Base-by-base conservation (phyloP, 2,113 vertebrate genomes). In the Pungitius pungitius region DNA sequence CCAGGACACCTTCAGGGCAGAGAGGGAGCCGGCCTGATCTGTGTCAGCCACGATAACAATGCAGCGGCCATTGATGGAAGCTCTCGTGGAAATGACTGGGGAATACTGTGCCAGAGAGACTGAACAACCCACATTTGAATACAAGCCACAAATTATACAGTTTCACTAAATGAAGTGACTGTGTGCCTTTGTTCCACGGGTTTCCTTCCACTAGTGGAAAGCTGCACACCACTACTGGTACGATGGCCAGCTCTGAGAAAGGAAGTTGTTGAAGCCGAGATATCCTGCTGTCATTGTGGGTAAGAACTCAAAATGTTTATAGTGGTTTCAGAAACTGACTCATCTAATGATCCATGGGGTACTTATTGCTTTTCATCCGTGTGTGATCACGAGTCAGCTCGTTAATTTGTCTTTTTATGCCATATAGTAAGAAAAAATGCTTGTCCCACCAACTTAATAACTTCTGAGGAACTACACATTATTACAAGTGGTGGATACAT, bases 271-370 rank as follows among this genome's bases (percentile, higher is more conserved):
- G 94, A 95, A 96, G 94, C 94, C 88, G 95, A 95, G 96, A 96
- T 96, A 97, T 98, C 96, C 96, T 97, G 95, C 93, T 95, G 94
- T 95, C 92, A 92, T 92, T 91, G 92, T 90, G 94, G 96, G 95
- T 95, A 96, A 96, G 93, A 96, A 94, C 94, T 94, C 89, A 86
- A 85, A 94, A 94, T 93, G 94, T 94, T 95, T 95, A 94, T 95
- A 95, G 95, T 94, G 95, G 95, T 96, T 96, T 96, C 94, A 96
- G 95, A 96, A 97, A 96, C 94, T 96, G 96, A 98, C 92, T 97
- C 97, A 96, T 96, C 90, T 93, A 94, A 94, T 96, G 95, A 97
- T 95, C 97, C 94, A 96, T 92, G 93, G 91, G 93, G 94, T 94
- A 93, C 90, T 96, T 93, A 94, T 94, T 94, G 92, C 91, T 92